These are phyloP conservation scores for Protobothrops mucrosquamatus DNA, from an alignment of 2,113 vertebrate species.

Conservation along the genomic window DNA sequence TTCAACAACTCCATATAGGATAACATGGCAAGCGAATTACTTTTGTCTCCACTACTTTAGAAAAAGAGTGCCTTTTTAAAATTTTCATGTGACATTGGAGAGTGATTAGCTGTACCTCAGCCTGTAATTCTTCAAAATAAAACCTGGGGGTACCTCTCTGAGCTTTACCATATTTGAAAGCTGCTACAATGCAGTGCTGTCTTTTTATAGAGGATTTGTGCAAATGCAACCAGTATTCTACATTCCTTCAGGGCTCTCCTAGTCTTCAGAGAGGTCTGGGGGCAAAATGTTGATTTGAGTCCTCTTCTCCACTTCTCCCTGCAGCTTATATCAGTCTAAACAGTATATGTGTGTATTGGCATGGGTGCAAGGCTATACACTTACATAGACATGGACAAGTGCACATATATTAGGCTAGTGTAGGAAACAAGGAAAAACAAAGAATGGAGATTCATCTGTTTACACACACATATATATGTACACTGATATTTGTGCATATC, in stretches of 20 bases:
- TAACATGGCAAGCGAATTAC: constrained; percentile 57
- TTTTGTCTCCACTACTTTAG: constrained; percentile 50
- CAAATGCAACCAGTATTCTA: not conserved
- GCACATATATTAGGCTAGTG: not conserved
- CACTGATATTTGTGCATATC: not conserved
- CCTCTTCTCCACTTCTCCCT: not conserved
- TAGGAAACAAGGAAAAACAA: not conserved
- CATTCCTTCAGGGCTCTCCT: not conserved
- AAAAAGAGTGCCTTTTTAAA: constrained; percentile 33
- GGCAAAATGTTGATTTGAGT: not conserved
- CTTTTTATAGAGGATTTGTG: not conserved
- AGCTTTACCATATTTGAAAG: not conserved
- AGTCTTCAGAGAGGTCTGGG: not conserved
- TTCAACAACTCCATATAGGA: constrained; percentile 67
- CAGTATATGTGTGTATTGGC: not conserved
- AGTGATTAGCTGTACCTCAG: not conserved
- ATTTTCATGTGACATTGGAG: not conserved
- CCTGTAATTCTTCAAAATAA: not conserved
- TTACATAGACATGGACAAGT: not conserved
- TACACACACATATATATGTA: not conserved
- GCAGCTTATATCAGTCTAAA: not conserved
- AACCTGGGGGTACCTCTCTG: not conserved
- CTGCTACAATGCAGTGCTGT: not conserved
- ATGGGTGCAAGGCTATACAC: not conserved
- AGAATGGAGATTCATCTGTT: not conserved